phyloP scores from a whole-genome alignment of 2,113 vertebrate species.

The Chloropsis hardwickii region DNA sequence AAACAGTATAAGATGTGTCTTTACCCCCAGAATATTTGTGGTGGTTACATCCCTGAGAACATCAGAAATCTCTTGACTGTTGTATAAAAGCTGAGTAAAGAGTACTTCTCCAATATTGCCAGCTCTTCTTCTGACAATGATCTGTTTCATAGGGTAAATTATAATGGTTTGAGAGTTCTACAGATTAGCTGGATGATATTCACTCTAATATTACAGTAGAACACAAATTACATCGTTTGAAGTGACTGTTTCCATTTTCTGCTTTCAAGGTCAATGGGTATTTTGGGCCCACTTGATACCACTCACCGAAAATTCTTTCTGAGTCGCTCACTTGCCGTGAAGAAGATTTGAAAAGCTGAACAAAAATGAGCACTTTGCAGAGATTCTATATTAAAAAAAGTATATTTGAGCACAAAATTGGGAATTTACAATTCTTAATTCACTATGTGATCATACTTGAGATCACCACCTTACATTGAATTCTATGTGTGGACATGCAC shows the following conservation, averaged over 20 bases:
- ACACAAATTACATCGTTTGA: neutral
- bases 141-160: slow-evolving; percentile 20
- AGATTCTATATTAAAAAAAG: neutral
- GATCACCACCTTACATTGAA: neutral
- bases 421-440: neutral
- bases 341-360: neutral
- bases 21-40: neutral
- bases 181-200: slow-evolving; percentile 28
- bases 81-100: neutral
- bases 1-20: neutral
- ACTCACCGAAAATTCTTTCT: slow-evolving; percentile 42
- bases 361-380: neutral
- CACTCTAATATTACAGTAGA: neutral
- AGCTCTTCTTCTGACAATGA: slow-evolving; percentile 28
- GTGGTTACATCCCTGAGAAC: neutral
- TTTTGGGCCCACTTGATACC: slow-evolving; percentile 49
- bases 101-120: neutral
- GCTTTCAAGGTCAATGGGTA: slow-evolving; percentile 49
- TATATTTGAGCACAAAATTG: neutral
- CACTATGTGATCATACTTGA: neutral
- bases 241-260: slow-evolving; percentile 39
- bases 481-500: neutral
- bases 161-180: slow-evolving; percentile 26
- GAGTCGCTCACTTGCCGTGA: neutral
- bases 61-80: slow-evolving; percentile 24